Percentiles rank a stretch among this genome's conserved stretches.
Evolutionary conservation across 1,140 invertebrate species (phyloP).

Genomic region (Trichonephila inaurata): DNA sequence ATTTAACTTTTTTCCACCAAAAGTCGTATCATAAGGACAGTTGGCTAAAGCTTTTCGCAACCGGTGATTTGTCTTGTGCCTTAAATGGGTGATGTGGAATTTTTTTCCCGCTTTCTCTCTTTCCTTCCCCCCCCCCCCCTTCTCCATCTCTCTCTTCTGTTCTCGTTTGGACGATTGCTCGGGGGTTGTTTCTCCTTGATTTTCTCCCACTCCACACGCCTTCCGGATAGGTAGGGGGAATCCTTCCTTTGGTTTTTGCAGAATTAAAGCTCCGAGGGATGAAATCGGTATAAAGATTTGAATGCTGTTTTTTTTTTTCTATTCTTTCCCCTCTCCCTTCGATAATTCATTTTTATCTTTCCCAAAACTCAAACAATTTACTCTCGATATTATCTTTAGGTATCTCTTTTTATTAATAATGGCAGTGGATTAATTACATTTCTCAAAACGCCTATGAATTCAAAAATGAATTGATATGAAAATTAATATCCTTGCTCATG

Average conservation of each 20-base stretch:
- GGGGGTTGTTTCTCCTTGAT: conserved; percentile 22
- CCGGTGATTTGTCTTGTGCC: conserved; percentile 51
- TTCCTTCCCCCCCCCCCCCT: not conserved
- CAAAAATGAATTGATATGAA: no score
- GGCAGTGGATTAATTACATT: no score
- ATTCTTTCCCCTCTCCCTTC: not conserved
- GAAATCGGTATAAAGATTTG: not conserved
- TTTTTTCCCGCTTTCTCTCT: not conserved
- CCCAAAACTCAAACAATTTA: no score
- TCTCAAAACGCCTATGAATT: no score
- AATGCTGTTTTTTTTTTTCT: not conserved
- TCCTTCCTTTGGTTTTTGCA: not conserved
- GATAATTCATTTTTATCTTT: no score
- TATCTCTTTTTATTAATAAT: no score
- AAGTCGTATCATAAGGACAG: conserved; percentile 26
- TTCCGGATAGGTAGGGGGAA: not conserved
- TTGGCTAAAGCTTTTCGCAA: conserved; percentile 19
- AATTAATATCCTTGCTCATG: no score
- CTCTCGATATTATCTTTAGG: no score
- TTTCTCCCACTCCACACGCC: not conserved
- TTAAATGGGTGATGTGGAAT: conserved; percentile 49
- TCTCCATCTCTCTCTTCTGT: not conserved
- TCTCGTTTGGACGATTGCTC: conserved; percentile 39
- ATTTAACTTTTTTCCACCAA: conserved; percentile 56
- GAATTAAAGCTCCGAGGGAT: not conserved